Evolutionary conservation across 2,888 invertebrate genomes (phyloP).

Genomic region (Eupithecia vulgata): DNA sequence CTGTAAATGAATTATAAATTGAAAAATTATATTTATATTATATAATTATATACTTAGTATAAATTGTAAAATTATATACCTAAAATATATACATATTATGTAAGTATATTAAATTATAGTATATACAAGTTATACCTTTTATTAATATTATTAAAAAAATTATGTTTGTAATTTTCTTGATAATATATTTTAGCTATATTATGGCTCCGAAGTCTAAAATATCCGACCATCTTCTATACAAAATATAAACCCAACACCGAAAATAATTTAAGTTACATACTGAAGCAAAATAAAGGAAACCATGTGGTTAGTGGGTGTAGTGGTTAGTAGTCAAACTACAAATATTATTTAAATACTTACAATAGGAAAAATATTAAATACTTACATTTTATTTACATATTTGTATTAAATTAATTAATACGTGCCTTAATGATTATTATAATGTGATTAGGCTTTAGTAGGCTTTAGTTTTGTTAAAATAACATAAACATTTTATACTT

Average conservation of each 20-base stretch:
- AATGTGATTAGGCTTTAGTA: constrained; percentile 22
- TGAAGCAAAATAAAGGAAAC: neutral
- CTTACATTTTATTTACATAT: neutral
- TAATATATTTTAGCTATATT: too few relatives aligned
- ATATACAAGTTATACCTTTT: neutral
- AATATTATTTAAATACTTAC: neutral
- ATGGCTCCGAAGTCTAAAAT: neutral
- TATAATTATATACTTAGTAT: too few relatives aligned
- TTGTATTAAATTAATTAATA: neutral
- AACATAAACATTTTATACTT: constrained; percentile 17
- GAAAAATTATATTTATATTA: too few relatives aligned
- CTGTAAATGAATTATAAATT: neutral
- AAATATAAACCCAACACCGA: neutral
- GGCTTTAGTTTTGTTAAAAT: constrained; percentile 3
- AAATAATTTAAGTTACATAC: neutral
- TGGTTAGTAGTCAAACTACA: neutral
- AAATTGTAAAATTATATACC: neutral
- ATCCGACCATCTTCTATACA: neutral
- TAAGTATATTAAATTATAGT: too few relatives aligned
- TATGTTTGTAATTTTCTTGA: too few relatives aligned
- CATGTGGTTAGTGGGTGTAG: too few relatives aligned
- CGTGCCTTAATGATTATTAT: neutral
- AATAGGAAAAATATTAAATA: neutral
- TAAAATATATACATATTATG: too few relatives aligned
- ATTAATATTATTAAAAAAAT: too few relatives aligned